Evolutionary conservation across 2,888 invertebrate genomes (phyloP).

Genomic region (Tachina lurida): DNA sequence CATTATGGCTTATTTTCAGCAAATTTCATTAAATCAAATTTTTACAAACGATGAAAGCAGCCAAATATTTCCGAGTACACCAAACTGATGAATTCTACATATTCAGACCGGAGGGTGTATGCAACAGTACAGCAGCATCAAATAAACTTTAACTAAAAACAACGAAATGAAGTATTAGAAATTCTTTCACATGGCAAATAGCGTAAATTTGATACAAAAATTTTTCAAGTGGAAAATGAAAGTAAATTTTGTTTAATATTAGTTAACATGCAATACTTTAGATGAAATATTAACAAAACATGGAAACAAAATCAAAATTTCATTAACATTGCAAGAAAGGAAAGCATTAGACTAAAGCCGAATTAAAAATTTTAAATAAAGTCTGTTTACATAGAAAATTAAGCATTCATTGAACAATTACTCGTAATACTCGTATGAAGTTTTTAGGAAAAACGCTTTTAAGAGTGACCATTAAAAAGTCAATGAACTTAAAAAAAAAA

Average conservation of each 20-base stretch:
- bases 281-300: constrained; percentile 20
- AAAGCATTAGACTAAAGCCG: constrained; percentile 23
- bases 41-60: neutral
- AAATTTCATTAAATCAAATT: neutral
- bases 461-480: constrained; percentile 16
- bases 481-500: constrained; percentile 31
- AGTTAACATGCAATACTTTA: constrained; percentile 65
- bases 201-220: constrained; percentile 44
- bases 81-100: neutral
- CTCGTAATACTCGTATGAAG: neutral
- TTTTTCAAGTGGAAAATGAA: constrained; percentile 68
- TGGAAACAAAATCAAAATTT: constrained; percentile 20
- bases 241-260: constrained; percentile 58
- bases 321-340: constrained; percentile 36
- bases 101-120: neutral
- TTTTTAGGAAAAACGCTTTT: neutral
- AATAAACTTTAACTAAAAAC: constrained; percentile 20
- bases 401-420: constrained; percentile 15
- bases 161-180: constrained; percentile 45
- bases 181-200: constrained; percentile 46
- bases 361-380: constrained; percentile 8
- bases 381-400: constrained; percentile 25
- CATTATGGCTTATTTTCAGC: neutral
- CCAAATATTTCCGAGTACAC: neutral
- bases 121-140: constrained; percentile 35